A percentile compares a stretch with the other conserved stretches of the same genome.
phyloP scores from a whole-genome alignment of 2,797 vertebrate genomes.

The Craterocephalus amniculus region DNA sequence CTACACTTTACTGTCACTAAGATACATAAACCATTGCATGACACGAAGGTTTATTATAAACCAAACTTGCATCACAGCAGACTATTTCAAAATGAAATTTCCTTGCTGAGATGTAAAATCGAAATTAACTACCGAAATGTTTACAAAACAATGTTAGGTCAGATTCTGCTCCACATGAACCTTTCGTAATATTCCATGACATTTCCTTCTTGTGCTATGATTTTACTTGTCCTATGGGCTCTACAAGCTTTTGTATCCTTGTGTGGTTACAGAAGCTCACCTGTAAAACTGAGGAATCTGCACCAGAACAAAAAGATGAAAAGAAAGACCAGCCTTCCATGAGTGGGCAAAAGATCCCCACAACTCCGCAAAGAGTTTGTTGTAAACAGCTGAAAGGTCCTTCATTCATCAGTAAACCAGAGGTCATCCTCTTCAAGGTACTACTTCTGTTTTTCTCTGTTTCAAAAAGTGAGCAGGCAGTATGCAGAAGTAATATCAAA shows the following conservation, averaged over 20 bases:
- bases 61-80: neutral
- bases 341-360: constrained; percentile 18
- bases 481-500: neutral
- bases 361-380: constrained; percentile 69
- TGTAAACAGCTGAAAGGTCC: constrained; percentile 76
- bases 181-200: neutral
- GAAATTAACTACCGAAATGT: neutral
- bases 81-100: neutral
- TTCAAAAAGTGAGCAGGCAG: neutral
- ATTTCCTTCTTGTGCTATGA: neutral
- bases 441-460: neutral
- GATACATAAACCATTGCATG: neutral
- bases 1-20: constrained; percentile 5
- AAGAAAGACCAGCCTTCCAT: constrained; percentile 27
- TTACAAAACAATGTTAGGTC: neutral
- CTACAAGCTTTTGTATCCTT: neutral
- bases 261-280: constrained; percentile 51
- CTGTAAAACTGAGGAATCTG: constrained; percentile 32
- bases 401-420: constrained; percentile 90
- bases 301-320: constrained; percentile 12
- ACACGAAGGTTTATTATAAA: too few relatives aligned
- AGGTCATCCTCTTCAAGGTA: constrained; percentile 90
- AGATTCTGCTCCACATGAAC: neutral
- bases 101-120: neutral
- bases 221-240: neutral